Base-by-base conservation (phyloP, 2,113 vertebrate genomes). In the Dunckerocampus dactyliophorus region DNA sequence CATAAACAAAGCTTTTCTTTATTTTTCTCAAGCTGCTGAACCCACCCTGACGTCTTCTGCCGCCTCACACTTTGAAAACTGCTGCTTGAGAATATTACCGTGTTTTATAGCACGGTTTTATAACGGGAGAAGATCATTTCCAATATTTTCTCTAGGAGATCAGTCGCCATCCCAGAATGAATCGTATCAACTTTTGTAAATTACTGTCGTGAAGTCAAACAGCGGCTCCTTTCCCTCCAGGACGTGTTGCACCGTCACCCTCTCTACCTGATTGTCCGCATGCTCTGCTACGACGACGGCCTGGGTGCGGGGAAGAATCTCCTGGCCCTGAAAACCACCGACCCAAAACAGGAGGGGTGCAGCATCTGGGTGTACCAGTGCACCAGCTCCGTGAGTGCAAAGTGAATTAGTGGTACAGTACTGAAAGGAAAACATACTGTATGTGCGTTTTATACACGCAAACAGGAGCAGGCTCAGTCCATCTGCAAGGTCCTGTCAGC, bases 301-400 rank as follows among this genome's bases (percentile, higher is more conserved):
- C 89, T 99, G 46, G 95, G 95, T 2, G 92, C 95, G 0, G 97
- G 97, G 16, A 97, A 90, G 74, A 97, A 95, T 85, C 88, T 99
- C 47, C 78, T 99, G 76, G 96, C 95, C 14, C 85, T 99, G 76
- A 98, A 95, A 84, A 99, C 96, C 79, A 95, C 96, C 0, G 93
- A 98, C 17, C 77, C 88, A 5, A 78, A 90, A 64, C 91, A 92
- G 8, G 89, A 94, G 62, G 92, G 92, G 56, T 96, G 88, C 87
- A 96, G 89, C 85, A 94, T 99, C 73, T 99, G 96, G 94, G 91
- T 99, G 0, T 99, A 99, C 67, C 97, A 99, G 90, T 99, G 96
- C 80, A 92, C 82, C 85, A 97, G 90, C 77, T 87, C 95, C 76
- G 97, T 99, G 82, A 94, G 94, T 82, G 16, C 0, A 6, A 57